A percentile compares a stretch with the other conserved stretches of the same genome.
These are phyloP conservation scores for Epiblema foenella DNA, from an alignment of 2,888 invertebrate genomes.

Conservation along the genomic window DNA sequence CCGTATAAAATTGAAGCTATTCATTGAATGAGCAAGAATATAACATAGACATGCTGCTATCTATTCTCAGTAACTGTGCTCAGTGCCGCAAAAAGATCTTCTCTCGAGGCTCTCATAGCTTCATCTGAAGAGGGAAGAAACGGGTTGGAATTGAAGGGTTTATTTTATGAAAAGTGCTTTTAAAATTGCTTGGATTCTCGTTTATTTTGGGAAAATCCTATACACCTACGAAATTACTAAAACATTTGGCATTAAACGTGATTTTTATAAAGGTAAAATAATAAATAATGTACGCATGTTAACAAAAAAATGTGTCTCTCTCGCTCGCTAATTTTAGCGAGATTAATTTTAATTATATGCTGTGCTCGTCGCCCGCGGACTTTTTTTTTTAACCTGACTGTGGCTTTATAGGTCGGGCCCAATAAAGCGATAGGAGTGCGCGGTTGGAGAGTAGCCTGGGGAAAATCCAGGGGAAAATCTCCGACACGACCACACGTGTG, in stretches of 20 bases:
- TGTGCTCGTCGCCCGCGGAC: too few species aligned
- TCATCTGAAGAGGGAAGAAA: slow-evolving; percentile 6
- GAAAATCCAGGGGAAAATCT: too few species aligned
- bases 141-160: not conserved
- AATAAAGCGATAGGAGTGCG: too few species aligned
- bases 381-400: too few species aligned
- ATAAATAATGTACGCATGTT: too few species aligned
- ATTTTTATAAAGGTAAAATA: too few species aligned
- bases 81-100: slow-evolving; percentile 27
- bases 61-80: slow-evolving; percentile 13
- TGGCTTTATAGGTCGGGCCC: too few species aligned
- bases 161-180: slow-evolving; percentile 8
- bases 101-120: slow-evolving; percentile 20
- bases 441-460: too few species aligned
- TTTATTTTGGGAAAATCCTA: not conserved
- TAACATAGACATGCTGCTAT: slow-evolving; percentile 5
- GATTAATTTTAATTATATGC: too few species aligned
- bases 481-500: too few species aligned
- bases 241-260: not conserved
- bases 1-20: slow-evolving; percentile 13
- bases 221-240: not conserved
- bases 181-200: not conserved
- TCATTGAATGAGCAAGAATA: slow-evolving; percentile 15
- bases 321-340: too few species aligned
- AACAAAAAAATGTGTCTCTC: too few species aligned